Base-by-base conservation (phyloP, 2,797 vertebrate genomes). In the Melanotaenia pygmaea region DNA sequence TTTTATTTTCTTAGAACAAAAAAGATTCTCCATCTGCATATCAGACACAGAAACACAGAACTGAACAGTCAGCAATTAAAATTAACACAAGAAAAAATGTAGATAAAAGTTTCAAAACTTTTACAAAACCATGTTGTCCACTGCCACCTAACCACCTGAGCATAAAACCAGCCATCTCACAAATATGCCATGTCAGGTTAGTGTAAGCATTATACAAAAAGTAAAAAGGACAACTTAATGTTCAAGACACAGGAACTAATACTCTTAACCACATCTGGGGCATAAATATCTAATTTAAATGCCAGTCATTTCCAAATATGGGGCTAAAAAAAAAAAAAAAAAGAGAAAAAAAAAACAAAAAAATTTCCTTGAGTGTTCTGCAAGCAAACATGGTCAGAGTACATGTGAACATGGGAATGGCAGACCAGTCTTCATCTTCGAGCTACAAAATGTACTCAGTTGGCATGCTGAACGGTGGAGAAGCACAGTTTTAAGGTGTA, bases 401-500 rank as follows among this genome's bases (percentile, higher is more conserved):
- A 74, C 56, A 69, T 3, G 57, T 57, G 69, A 69, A 70, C 57
- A 20, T 56, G 64, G 80, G 81, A 86, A 86, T 76, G 80, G 66
- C 18, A 72, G 81, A 74, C 54, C 51, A 5, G 11, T 73, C 54
- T 40, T 75, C n/a, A 0, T 63, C 64, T 45, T 67, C 68, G 8
- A 30, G 73, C 59, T 45, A 16, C 22, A 3, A 14, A 38, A 53
- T 2, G 3, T 1, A 1, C 74, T 96, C 93, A 98, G 87, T 97
- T 97, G 72, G 96, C 95, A 3, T 98, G 96, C 87, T 98, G 97
- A 34, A 96, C 96, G 0, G 97, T 98, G 70, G 97, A 98, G 94
- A 98, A 98, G 88, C 97, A 98, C 86, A 98, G 88, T 86, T 98
- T 98, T 84, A 98, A 94, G 72, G 97, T 98, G 90, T 97, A 98